Base-by-base conservation (phyloP, 2,113 vertebrate genomes). In the Podarcis raffonei region DNA sequence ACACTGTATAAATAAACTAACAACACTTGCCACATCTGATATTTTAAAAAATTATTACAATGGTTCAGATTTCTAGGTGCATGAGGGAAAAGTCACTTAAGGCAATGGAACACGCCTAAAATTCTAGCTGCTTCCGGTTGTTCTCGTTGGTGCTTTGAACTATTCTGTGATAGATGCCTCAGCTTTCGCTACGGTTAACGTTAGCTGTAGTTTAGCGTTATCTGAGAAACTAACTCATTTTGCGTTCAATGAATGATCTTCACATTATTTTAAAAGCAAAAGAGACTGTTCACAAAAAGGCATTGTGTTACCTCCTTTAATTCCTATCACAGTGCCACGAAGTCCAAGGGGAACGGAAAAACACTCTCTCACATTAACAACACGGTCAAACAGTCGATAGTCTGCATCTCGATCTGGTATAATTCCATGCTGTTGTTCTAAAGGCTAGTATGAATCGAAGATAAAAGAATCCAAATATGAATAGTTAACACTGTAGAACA, bases 311-410 rank as follows among this genome's bases (percentile, higher is more conserved):
- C 99, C 98, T 97, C 98, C 98, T 98, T 99, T 98, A 89, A 99
- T 99, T 93, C 99, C 99, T 72, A 98, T 97, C 90, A 99, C 90
- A 22, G 98, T 99, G 86, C 99, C 99, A 92, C 98, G 97, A 86
- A 99, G 98, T 57, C 99, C 99, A 88, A 99, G 96, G 0, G 98
- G 99, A 89, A 99, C 99, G 0, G 98, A 98, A 88, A 99, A 99
- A 94, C 97, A 97, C 94, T 99, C 98, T 92, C 99, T 97, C 91
- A 98, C 97, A 48, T 99, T 99, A 81, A 99, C 97, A n/a, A 99
- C 98, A 1, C 99, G 97, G 91, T 99, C 99, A 92, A 99, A 99
- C 81, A 99, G 97, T 53, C 96, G 98, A 68, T 98, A 99, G 62
- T 99, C 98, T 0, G 98, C 98, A 77, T 99, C 97, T 4, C 97